Percentiles rank a stretch among this genome's conserved stretches.
Conservation (phyloP, 2,888 invertebrate species). For the Camptogramma bilineatum region DNA sequence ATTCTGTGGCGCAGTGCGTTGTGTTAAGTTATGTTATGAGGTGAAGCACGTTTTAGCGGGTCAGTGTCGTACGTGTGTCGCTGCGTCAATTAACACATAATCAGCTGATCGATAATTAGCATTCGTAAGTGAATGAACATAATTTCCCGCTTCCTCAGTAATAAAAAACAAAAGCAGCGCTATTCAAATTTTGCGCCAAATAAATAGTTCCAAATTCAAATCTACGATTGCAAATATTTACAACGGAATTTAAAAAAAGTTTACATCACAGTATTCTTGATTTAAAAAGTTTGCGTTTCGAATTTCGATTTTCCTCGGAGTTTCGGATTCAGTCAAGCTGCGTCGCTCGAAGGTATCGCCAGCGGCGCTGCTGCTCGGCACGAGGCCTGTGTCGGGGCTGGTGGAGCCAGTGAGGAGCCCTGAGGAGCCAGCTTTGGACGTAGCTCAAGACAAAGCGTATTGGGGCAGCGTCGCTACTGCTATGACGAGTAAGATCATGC, state of each 20-base stretch:
- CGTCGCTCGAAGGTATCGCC: slow-evolving; percentile 80
- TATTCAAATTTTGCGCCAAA: slow-evolving; percentile 9
- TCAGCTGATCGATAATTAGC: slow-evolving; percentile 45
- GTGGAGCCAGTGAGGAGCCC: slow-evolving; percentile 79
- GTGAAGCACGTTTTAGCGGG: slow-evolving; percentile 53
- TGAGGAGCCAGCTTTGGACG: slow-evolving; percentile 80
- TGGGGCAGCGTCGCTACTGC: slow-evolving; percentile 79
- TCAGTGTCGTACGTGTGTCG: slow-evolving; percentile 56
- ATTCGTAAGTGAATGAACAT: slow-evolving; percentile 2
- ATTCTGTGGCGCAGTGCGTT: slow-evolving; percentile 64
- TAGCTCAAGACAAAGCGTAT: slow-evolving; percentile 81
- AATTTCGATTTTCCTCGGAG: slow-evolving; percentile 39
- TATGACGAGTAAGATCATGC: slow-evolving; percentile 67
- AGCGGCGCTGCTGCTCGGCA: slow-evolving; percentile 85
- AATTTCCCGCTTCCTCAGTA: neutral
- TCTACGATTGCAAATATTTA: neutral
- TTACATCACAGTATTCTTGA: neutral
- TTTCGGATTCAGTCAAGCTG: slow-evolving; percentile 67
- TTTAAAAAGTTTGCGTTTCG: slow-evolving; percentile 16
- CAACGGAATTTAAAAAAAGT: slow-evolving; percentile 8
- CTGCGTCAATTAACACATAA: slow-evolving; percentile 50
- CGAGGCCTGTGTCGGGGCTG: slow-evolving; percentile 82
- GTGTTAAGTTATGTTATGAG: slow-evolving; percentile 59
- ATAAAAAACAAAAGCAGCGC: slow-evolving; percentile 23
- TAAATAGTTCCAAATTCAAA: slow-evolving; percentile 29